A percentile compares a stretch with the other conserved stretches of the same genome.
These are phyloP conservation scores for Gymnodraco acuticeps DNA, from an alignment of 2,797 vertebrate species.

Conservation along the genomic window DNA sequence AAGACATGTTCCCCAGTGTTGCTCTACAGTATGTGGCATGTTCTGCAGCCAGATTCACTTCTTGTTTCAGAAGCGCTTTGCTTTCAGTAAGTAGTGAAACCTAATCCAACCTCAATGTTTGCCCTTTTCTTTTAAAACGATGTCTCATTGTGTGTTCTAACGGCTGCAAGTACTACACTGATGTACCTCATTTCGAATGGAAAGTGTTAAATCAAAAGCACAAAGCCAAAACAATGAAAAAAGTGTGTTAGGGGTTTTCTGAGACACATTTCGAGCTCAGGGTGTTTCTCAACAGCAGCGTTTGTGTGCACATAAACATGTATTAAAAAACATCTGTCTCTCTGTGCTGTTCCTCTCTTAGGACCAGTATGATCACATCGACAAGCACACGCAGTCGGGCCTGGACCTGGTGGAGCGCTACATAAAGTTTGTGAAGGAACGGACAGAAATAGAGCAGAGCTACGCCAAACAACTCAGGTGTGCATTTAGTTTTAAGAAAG, in stretches of 20 bases:
- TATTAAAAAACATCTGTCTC: conserved; percentile 4
- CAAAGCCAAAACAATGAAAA: neutral
- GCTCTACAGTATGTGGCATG: neutral
- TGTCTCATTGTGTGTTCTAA: neutral
- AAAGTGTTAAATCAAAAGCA: neutral
- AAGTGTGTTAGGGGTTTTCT: neutral
- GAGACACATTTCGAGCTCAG: neutral
- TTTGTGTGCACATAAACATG: neutral
- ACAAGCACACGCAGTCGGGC: conserved; percentile 95
- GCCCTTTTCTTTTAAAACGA: too few relatives aligned
- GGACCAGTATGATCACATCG: conserved; percentile 97
- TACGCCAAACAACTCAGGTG: conserved; percentile 97
- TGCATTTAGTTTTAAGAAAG: conserved; percentile 23
- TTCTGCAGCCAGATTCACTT: conserved; percentile 17
- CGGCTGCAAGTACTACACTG: neutral
- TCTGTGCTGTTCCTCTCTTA: conserved; percentile 63
- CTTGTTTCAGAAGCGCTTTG: conserved; percentile 10
- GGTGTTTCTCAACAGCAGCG: neutral
- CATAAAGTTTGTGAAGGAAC: conserved; percentile 96
- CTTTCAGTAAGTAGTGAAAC: conserved; percentile 12
- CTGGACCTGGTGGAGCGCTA: conserved; percentile 95
- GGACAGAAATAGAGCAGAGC: conserved; percentile 93
- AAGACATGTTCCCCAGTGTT: neutral
- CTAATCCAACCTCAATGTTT: neutral
- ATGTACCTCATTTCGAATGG: neutral